Evolutionary conservation across 2,113 vertebrate genomes (phyloP).

Genomic region (Furnarius figulus): DNA sequence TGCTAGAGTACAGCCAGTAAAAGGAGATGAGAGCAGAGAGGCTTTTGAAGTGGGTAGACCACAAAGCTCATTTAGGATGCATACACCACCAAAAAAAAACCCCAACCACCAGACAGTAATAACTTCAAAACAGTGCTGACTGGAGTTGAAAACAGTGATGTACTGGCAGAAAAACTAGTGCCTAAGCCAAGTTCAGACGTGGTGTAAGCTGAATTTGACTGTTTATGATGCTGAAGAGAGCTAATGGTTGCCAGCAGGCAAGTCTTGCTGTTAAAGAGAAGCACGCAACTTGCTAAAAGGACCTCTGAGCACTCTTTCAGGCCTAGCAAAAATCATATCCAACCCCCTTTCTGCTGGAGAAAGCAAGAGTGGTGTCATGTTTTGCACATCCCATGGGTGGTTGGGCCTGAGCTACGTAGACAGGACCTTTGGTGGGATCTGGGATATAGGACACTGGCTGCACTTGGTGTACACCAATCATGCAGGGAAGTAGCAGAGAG

Average conservation of each 20-base stretch:
- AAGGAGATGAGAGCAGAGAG: background rate
- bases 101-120: slow-evolving; percentile 51
- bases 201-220: slow-evolving; percentile 7
- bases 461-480: background rate
- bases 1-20: slow-evolving; percentile 12
- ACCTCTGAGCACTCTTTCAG: background rate
- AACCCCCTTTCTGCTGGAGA: background rate
- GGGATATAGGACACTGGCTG: background rate
- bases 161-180: slow-evolving; percentile 16
- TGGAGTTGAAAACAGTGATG: slow-evolving; percentile 28
- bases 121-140: slow-evolving; percentile 44
- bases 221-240: background rate
- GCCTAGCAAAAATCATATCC: background rate
- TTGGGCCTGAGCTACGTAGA: background rate
- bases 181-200: slow-evolving; percentile 39
- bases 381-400: background rate
- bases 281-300: background rate
- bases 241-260: background rate
- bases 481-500: background rate
- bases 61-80: slow-evolving; percentile 54
- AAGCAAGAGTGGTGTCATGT: background rate
- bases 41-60: slow-evolving; percentile 53
- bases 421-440: background rate
- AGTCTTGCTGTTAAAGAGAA: background rate
- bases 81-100: slow-evolving; percentile 30